Percentiles rank a stretch among this genome's conserved stretches.
Evolutionary conservation across 1,140 invertebrate genomes (phyloP).

Genomic region (Nasonia longicornis): DNA sequence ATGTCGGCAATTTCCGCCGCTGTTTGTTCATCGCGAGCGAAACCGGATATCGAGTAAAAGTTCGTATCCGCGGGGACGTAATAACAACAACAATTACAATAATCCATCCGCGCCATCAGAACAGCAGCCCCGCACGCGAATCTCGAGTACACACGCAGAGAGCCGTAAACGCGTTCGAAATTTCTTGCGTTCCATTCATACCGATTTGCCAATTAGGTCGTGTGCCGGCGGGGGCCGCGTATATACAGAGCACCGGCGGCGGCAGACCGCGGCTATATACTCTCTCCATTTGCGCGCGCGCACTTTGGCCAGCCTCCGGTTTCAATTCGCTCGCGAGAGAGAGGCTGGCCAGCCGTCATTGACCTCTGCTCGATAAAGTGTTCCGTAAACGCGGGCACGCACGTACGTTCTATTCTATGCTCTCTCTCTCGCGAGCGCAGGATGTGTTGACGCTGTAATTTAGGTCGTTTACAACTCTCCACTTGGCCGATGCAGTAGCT

Average conservation of each 20-base stretch:
- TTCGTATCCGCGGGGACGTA: no score
- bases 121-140: no score
- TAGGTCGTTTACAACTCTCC: conserved; percentile 23
- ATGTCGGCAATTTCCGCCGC: no score
- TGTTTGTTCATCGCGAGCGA: background rate
- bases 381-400: conserved; percentile 22
- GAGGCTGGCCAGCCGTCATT: conserved; percentile 9
- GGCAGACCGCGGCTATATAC: conserved; percentile 32
- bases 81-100: no score
- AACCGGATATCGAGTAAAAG: background rate
- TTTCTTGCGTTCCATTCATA: conserved; percentile 54
- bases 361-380: conserved; percentile 36
- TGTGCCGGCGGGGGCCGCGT: background rate
- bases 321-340: background rate
- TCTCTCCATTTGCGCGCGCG: conserved; percentile 19
- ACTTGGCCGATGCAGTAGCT: background rate
- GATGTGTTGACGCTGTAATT: conserved; percentile 29
- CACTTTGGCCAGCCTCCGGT: conserved; percentile 37
- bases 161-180: conserved; percentile 44
- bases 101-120: no score
- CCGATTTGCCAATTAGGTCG: conserved; percentile 52
- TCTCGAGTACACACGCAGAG: background rate
- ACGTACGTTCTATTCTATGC: background rate
- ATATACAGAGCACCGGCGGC: background rate
- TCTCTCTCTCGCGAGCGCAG: background rate